phyloP scores from a whole-genome alignment of 1,140 invertebrate genomes.

The Trissolcus basalis region DNA sequence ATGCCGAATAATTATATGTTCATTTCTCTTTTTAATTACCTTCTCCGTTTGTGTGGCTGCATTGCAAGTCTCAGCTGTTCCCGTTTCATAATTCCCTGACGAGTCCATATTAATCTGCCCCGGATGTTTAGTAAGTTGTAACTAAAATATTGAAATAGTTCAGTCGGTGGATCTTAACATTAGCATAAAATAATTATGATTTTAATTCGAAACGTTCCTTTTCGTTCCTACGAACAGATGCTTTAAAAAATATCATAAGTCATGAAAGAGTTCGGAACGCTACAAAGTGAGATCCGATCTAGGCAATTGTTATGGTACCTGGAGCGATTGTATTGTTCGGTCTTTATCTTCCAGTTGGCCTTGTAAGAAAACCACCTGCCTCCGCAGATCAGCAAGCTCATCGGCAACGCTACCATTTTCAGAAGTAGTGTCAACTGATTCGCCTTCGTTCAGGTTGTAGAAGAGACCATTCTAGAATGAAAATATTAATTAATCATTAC shows the following conservation, averaged over 20 bases:
- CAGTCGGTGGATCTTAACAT: too few species aligned
- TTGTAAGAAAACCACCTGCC: slow-evolving; percentile 87
- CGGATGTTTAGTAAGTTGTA: slow-evolving; percentile 71
- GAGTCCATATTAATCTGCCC: slow-evolving; percentile 63
- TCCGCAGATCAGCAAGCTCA: slow-evolving; percentile 84
- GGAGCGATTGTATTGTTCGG: slow-evolving; percentile 80
- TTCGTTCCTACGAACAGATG: too few species aligned
- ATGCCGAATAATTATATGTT: not conserved
- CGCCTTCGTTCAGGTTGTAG: slow-evolving; percentile 78
- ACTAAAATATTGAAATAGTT: slow-evolving; percentile 58
- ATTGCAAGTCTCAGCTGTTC: slow-evolving; percentile 74
- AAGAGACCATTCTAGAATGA: slow-evolving; percentile 83
- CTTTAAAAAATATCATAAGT: too few species aligned
- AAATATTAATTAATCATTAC: slow-evolving; percentile 3
- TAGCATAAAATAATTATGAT: not conserved
- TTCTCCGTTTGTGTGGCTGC: slow-evolving; percentile 85
- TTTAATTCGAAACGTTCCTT: not conserved
- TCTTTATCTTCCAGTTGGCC: slow-evolving; percentile 85
- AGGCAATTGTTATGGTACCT: slow-evolving; percentile 71
- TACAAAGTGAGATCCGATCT: too few species aligned
- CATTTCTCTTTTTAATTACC: slow-evolving; percentile 68
- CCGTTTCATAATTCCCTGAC: slow-evolving; percentile 30
- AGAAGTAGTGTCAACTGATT: slow-evolving; percentile 67
- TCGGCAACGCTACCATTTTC: slow-evolving; percentile 76
- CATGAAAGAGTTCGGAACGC: too few species aligned